Evolutionary conservation across 2,113 vertebrate genomes (phyloP).

Genomic region (Sterrhoptilus dennistouni): DNA sequence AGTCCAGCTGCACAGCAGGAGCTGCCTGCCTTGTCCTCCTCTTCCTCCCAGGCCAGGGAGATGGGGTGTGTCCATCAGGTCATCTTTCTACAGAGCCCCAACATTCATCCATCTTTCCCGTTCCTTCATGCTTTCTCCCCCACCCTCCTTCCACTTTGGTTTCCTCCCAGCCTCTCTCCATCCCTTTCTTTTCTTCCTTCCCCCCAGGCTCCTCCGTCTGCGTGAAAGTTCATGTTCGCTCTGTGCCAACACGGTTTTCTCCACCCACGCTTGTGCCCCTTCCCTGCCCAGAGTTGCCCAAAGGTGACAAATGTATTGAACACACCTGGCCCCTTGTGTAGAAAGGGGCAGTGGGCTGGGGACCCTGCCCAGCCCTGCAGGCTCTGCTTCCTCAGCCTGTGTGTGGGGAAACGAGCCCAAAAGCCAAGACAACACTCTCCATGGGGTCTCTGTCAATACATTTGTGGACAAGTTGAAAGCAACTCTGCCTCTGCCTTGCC

Average conservation of each 20-base stretch:
- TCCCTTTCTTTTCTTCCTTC: conserved; percentile 35
- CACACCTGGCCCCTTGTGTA: not conserved
- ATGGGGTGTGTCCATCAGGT: not conserved
- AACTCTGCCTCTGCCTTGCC: conserved; percentile 16
- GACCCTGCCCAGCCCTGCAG: not conserved
- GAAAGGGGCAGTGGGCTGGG: not conserved
- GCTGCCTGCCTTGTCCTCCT: not conserved
- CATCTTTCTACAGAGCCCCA: not conserved
- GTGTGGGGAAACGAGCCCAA: not conserved
- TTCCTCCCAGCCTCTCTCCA: conserved; percentile 26
- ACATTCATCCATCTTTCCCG: not conserved
- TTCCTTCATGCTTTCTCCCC: conserved; percentile 25
- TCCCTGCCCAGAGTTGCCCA: conserved; percentile 38
- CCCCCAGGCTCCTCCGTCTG: conserved; percentile 33
- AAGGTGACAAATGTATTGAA: conserved; percentile 39
- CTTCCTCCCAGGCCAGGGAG: not conserved
- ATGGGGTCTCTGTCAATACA: not conserved
- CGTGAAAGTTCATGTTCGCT: conserved; percentile 84
- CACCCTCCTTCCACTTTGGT: conserved; percentile 10
- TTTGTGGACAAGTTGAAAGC: conserved; percentile 33
- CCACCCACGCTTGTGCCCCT: conserved; percentile 46
- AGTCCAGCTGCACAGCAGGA: not conserved
- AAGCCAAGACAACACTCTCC: not conserved
- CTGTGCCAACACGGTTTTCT: conserved; percentile 82
- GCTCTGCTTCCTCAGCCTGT: not conserved